These are phyloP conservation scores for Cetonia aurata DNA, from an alignment of 2,888 invertebrate genomes.

Conservation along the genomic window DNA sequence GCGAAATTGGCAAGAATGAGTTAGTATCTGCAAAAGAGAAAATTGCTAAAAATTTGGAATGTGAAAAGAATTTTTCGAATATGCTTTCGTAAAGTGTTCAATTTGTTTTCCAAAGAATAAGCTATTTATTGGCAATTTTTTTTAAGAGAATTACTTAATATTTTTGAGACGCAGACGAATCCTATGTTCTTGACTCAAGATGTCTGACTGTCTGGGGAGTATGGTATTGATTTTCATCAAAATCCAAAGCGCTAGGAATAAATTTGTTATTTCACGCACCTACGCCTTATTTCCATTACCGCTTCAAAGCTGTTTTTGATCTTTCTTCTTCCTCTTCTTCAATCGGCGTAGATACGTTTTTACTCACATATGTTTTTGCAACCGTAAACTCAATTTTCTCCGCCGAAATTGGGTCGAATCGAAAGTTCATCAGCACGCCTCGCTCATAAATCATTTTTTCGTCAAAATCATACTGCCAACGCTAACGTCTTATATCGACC, in stretches of 20 bases:
- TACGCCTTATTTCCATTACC: constrained; percentile 13
- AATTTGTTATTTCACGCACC: too few relatives aligned
- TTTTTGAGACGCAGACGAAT: too few relatives aligned
- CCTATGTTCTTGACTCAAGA: background rate
- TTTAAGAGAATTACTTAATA: too few relatives aligned
- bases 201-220: background rate
- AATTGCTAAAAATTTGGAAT: too few relatives aligned
- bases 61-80: too few relatives aligned
- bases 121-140: too few relatives aligned
- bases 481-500: constrained; percentile 1
- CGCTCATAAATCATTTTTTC: constrained; percentile 30
- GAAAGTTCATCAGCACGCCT: constrained; percentile 22
- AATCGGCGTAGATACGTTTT: constrained; percentile 9
- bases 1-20: too few relatives aligned
- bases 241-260: too few relatives aligned
- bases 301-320: constrained; percentile 22
- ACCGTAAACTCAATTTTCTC: constrained; percentile 26
- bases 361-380: constrained; percentile 12
- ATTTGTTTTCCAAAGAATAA: too few relatives aligned
- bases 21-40: too few relatives aligned
- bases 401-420: constrained; percentile 10
- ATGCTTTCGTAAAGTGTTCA: too few relatives aligned
- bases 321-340: constrained; percentile 1
- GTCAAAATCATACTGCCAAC: constrained; percentile 18
- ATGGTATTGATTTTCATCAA: too few relatives aligned